A percentile compares a stretch with the other conserved stretches of the same genome.
phyloP scores from a whole-genome alignment of 2,113 vertebrate genomes.

The Ochotona princeps region DNA sequence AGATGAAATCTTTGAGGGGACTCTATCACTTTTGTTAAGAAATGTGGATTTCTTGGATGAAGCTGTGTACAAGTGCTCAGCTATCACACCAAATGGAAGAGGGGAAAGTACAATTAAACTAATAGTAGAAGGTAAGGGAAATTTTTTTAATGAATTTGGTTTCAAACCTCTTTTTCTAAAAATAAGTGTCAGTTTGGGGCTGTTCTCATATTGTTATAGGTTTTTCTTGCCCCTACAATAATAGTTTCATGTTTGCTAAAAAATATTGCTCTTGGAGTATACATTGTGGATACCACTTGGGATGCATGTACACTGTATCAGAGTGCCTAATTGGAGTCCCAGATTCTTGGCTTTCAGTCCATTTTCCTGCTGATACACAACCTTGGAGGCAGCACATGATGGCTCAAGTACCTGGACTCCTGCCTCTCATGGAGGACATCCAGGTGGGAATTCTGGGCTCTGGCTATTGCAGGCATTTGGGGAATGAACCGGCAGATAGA shows the following conservation, averaged over 20 bases:
- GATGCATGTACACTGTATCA: no score
- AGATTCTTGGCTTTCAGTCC: no score
- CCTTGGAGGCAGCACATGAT: no score
- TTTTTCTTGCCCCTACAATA: not conserved
- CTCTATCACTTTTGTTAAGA: slow-evolving; percentile 70
- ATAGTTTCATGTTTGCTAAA: slow-evolving; percentile 25
- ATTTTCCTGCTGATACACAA: no score
- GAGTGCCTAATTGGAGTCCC: no score
- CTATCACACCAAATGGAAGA: slow-evolving; percentile 62
- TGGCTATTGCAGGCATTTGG: no score
- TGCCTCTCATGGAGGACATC: no score
- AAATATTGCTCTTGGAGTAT: not conserved
- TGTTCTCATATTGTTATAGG: not conserved
- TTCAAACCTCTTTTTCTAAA: slow-evolving; percentile 7
- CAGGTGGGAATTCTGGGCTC: no score
- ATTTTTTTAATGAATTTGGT: not conserved
- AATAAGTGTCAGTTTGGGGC: not conserved
- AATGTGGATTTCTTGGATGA: slow-evolving; percentile 77
- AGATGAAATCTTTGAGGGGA: slow-evolving; percentile 73
- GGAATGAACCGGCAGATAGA: no score
- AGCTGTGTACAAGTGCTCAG: slow-evolving; percentile 75
- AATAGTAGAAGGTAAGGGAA: slow-evolving; percentile 74
- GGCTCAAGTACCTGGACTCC: no score
- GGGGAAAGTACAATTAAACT: slow-evolving; percentile 73
- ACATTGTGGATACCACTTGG: no score